Evolutionary conservation across 2,113 vertebrate genomes (phyloP).

Genomic region (Sinocyclocheilus anophthalmus): DNA sequence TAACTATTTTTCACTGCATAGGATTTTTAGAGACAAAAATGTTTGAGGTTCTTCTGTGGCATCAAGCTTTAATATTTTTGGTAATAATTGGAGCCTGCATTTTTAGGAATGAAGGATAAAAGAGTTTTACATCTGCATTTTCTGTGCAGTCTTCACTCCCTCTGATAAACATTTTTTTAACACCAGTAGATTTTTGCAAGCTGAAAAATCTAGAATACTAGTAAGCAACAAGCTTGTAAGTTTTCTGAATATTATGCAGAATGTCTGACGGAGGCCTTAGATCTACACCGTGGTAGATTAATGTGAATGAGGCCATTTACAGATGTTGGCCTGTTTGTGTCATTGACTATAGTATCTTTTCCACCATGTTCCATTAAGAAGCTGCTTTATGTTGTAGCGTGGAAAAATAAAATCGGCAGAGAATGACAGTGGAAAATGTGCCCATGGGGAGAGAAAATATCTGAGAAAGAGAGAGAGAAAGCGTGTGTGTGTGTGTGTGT

Average conservation of each 20-base stretch:
- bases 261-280: background rate
- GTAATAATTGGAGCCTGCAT: background rate
- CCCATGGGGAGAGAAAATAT: constrained; percentile 11
- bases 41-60: no score
- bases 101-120: background rate
- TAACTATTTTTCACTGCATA: background rate
- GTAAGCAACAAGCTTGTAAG: background rate
- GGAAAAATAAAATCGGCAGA: constrained; percentile 16
- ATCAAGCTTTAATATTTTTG: background rate
- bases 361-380: constrained; percentile 17
- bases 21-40: background rate
- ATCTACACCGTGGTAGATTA: background rate
- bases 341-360: constrained; percentile 17
- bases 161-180: background rate
- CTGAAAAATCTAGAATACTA: background rate
- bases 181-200: background rate
- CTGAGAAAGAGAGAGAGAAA: constrained; percentile 25
- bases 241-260: background rate
- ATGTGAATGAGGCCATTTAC: background rate
- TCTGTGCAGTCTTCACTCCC: no score
- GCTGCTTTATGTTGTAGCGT: constrained; percentile 6
- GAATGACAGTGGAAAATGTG: constrained; percentile 23
- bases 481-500: background rate
- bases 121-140: background rate
- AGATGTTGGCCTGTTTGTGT: constrained; percentile 28